These are phyloP conservation scores for Grammomys dolichurus DNA, from an alignment of 2,113 vertebrate genomes.

Conservation along the genomic window DNA sequence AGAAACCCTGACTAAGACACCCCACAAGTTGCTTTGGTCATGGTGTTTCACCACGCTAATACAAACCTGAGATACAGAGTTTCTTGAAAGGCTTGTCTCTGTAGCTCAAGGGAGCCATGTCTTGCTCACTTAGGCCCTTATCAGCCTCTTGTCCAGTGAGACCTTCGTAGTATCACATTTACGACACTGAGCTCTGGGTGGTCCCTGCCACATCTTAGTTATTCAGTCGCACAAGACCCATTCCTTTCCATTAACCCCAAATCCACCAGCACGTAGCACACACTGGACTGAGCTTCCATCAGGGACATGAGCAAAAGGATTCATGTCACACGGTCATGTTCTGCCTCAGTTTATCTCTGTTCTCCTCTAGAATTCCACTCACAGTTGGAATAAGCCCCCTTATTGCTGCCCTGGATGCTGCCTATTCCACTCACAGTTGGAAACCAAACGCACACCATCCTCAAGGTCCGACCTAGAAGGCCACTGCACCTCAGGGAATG, in stretches of 20 bases:
- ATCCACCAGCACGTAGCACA: background rate
- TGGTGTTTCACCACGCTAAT: background rate
- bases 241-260: too few species aligned
- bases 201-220: background rate
- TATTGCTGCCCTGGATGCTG: background rate
- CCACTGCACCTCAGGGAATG: background rate
- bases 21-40: background rate
- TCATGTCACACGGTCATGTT: rapidly evolving
- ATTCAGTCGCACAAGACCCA: background rate
- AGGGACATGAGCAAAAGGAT: background rate
- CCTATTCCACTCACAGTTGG: background rate
- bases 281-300: background rate
- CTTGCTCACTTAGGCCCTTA: background rate
- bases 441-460: background rate
- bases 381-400: too few species aligned
- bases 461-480: background rate
- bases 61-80: background rate
- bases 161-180: too few species aligned
- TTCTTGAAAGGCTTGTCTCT: background rate
- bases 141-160: background rate
- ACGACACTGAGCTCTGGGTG: too few species aligned
- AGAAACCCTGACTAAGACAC: too few species aligned
- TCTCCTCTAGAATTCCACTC: background rate
- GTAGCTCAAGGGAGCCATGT: background rate
- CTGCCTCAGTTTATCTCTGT: background rate